These are phyloP conservation scores for Gasterosteus aculeatus DNA, from an alignment of 2,113 vertebrate species.

Conservation along the genomic window DNA sequence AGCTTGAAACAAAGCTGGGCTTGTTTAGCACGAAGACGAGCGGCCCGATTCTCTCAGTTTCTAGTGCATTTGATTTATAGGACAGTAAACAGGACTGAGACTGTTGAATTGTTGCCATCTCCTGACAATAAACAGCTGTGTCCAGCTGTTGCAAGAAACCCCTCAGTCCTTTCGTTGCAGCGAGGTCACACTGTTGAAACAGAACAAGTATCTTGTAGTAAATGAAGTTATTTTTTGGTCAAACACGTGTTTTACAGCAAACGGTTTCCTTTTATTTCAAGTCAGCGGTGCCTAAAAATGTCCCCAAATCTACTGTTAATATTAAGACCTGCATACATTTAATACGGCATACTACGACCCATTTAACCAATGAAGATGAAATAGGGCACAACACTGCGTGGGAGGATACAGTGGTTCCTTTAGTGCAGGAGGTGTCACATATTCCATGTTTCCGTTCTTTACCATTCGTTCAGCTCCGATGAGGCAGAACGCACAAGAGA, in stretches of 20 bases:
- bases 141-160: constrained; percentile 25
- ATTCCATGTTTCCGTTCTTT: constrained; percentile 62
- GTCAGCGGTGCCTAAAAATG: not conserved
- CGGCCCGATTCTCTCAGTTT: not conserved
- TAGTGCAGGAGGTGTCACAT: constrained; percentile 40
- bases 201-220: not conserved
- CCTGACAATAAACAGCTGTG: constrained; percentile 33
- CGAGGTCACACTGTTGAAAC: constrained; percentile 4
- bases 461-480: constrained; percentile 37
- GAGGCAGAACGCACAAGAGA: constrained; percentile 68
- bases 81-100: not conserved
- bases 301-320: not conserved
- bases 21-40: not conserved
- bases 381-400: not conserved
- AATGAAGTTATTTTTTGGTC: not conserved
- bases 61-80: not conserved
- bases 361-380: not conserved
- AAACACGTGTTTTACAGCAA: not conserved
- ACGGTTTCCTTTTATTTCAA: not conserved
- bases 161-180: not conserved
- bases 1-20: not conserved
- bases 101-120: not conserved
- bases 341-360: not conserved
- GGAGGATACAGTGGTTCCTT: constrained; percentile 32
- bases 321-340: not conserved